phyloP scores from a whole-genome alignment of 2,888 invertebrate species.

The Sympetrum striolatum region DNA sequence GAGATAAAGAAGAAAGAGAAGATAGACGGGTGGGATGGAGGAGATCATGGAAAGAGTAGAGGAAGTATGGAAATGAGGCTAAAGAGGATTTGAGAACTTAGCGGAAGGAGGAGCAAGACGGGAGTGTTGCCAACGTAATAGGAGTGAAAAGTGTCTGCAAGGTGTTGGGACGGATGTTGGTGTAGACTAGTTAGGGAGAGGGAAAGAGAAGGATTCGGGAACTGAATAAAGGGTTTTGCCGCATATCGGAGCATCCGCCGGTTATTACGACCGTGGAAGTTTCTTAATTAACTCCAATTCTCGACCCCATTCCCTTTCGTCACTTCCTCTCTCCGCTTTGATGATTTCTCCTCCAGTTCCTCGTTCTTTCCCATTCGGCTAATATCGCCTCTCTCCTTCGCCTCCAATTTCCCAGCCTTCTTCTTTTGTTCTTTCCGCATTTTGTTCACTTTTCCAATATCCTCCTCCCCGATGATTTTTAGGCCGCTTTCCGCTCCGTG shows the following conservation, averaged over 20 bases:
- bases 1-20: too few species aligned
- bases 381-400: neutral
- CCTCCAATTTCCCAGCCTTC: neutral
- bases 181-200: neutral
- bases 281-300: constrained; percentile 40
- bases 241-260: constrained; percentile 28
- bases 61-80: neutral
- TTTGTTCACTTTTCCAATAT: neutral
- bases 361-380: too few species aligned
- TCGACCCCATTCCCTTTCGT: constrained; percentile 10
- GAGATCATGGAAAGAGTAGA: neutral
- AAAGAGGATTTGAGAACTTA: neutral
- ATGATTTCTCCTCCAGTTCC: too few species aligned
- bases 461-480: neutral
- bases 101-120: neutral
- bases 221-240: constrained; percentile 13
- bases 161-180: neutral
- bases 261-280: constrained; percentile 19
- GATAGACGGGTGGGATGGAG: neutral
- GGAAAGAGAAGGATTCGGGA: neutral
- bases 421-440: neutral
- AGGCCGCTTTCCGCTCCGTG: too few species aligned
- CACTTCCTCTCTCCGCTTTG: neutral
- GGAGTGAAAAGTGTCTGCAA: neutral
- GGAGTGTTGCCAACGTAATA: neutral